A percentile compares a stretch with the other conserved stretches of the same genome.
phyloP scores from a whole-genome alignment of 2,888 invertebrate genomes.

The Plemyria rubiginata region DNA sequence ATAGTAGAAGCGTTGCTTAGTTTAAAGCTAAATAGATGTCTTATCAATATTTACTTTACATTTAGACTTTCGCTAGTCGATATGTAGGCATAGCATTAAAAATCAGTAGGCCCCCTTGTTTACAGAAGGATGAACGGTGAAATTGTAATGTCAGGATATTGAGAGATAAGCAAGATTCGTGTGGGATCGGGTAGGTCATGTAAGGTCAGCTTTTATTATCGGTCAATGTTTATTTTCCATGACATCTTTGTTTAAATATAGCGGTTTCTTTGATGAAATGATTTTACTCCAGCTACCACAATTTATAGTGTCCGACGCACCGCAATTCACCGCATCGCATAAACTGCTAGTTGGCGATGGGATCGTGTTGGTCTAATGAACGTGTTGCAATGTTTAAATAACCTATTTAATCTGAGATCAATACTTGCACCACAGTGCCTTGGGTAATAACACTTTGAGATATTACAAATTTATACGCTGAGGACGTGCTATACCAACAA shows the following conservation, averaged over 20 bases:
- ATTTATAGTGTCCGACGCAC: constrained; percentile 31
- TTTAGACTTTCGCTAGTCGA: too few relatives aligned
- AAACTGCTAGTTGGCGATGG: constrained; percentile 46
- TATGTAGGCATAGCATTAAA: too few relatives aligned
- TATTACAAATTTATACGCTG: constrained; percentile 37
- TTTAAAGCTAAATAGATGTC: too few relatives aligned
- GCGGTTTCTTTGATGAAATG: constrained; percentile 21
- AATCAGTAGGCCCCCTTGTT: constrained; percentile 11
- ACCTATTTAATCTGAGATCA: constrained; percentile 57
- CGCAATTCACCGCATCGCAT: constrained; percentile 34
- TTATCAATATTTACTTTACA: too few relatives aligned
- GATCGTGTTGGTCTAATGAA: constrained; percentile 52
- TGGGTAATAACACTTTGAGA: constrained; percentile 43
- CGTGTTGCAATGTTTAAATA: constrained; percentile 63
- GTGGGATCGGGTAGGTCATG: constrained; percentile 24
- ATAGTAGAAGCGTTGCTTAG: too few relatives aligned
- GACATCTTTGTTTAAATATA: constrained; percentile 12
- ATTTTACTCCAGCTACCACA: constrained; percentile 28
- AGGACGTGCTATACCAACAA: constrained; percentile 27
- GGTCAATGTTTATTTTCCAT: constrained; percentile 19
- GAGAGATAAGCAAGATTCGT: constrained; percentile 11
- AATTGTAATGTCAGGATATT: background rate
- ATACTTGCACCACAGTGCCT: constrained; percentile 42
- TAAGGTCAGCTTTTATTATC: constrained; percentile 25
- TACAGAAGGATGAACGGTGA: constrained; percentile 1